Conservation (phyloP, 2,888 invertebrate species). For the Eulithis testata region DNA sequence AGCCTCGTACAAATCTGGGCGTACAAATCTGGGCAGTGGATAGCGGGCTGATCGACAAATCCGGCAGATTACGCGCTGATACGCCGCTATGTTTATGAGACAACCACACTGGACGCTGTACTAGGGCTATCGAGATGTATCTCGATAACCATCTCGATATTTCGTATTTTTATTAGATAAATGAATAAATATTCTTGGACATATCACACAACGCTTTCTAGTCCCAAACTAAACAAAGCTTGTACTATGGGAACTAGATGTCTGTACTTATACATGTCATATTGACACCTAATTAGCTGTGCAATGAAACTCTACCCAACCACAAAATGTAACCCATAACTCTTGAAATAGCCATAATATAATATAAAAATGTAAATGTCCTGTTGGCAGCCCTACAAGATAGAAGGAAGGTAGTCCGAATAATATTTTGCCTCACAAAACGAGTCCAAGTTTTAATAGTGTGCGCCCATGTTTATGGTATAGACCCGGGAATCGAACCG, state of each 20-base stretch:
- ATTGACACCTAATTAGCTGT: too few species aligned
- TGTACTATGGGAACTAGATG: too few species aligned
- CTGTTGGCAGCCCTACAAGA: slow-evolving; percentile 72
- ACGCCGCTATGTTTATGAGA: slow-evolving; percentile 82
- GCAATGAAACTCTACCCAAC: too few species aligned
- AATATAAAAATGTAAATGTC: slow-evolving; percentile 76
- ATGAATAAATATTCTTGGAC: too few species aligned
- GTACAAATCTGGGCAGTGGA: slow-evolving; percentile 81
- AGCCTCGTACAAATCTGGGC: slow-evolving; percentile 81
- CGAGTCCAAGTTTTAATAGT: slow-evolving; percentile 84
- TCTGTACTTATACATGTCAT: too few species aligned
- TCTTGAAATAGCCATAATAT: slow-evolving; percentile 47
- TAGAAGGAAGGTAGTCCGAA: slow-evolving; percentile 80
- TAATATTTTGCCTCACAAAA: slow-evolving; percentile 84
- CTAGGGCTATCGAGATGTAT: slow-evolving; percentile 51
- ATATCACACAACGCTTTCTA: too few species aligned
- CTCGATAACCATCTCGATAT: too few species aligned
- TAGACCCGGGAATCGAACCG: slow-evolving; percentile 65
- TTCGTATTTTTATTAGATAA: too few species aligned
- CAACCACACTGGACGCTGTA: slow-evolving; percentile 68
- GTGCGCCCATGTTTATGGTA: slow-evolving; percentile 82
- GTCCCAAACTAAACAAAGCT: too few species aligned
- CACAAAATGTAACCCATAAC: too few species aligned
- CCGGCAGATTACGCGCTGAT: slow-evolving; percentile 84
- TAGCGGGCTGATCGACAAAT: slow-evolving; percentile 84